Percentiles rank a stretch among this genome's conserved stretches.
phyloP scores from a whole-genome alignment of 1,140 invertebrate species.

The Chionoecetes opilio region DNA sequence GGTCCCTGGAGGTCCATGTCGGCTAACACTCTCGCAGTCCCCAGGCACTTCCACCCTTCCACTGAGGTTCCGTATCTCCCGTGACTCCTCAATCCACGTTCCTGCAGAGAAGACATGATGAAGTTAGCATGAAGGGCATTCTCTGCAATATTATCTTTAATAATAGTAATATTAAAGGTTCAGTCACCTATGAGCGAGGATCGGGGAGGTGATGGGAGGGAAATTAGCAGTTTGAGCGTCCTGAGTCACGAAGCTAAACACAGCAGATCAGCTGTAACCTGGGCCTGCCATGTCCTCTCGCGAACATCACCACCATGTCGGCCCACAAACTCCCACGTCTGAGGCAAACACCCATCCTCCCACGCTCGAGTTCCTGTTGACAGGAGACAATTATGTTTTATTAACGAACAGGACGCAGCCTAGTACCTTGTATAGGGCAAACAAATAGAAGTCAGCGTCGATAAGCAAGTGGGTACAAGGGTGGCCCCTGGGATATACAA shows the following conservation, averaged over 20 bases:
- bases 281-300: conserved; percentile 68
- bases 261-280: conserved; percentile 54
- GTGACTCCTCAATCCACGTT: conserved; percentile 42
- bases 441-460: too few relatives aligned
- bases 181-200: conserved; percentile 35
- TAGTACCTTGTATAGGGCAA: too few relatives aligned
- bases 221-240: conserved; percentile 71
- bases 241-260: conserved; percentile 65
- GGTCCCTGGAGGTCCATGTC: conserved; percentile 48
- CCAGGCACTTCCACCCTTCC: conserved; percentile 61
- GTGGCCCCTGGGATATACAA: too few relatives aligned
- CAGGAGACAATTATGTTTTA: not conserved
- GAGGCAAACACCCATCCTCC: conserved; percentile 4
- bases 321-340: not conserved
- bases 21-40: conserved; percentile 60
- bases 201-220: conserved; percentile 59
- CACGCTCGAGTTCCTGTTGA: not conserved
- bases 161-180: not conserved
- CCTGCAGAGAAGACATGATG: not conserved
- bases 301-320: conserved; percentile 45
- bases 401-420: too few relatives aligned
- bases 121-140: not conserved
- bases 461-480: too few relatives aligned
- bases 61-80: conserved; percentile 45
- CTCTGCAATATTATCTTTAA: not conserved